Base-by-base conservation (phyloP, 2,888 invertebrate genomes). In the Morpho helenor region DNA sequence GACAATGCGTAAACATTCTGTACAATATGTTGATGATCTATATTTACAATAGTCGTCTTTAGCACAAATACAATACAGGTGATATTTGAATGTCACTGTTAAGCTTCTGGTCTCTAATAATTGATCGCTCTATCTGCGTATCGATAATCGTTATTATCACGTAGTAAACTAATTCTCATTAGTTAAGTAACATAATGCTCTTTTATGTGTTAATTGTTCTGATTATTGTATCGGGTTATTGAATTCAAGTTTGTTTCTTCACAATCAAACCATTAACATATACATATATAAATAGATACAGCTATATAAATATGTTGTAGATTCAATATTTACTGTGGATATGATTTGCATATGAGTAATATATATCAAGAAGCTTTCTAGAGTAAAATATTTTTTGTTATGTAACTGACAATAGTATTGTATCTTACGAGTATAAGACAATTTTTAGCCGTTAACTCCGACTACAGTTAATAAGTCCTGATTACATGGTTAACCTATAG, bases 1-100 rank as follows among this genome's bases (percentile, higher is more conserved):
- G 72, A 72, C 72, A 67, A 66, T 67, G 63, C 68, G 73, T 71
- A 75, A 72, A 74, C 59, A 59, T 49, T 39, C 45, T 43, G 43
- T 49, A 16, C 55, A 31, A 43, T 9, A 45, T 39, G 47, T 9
- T 54, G 31, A 55, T 40, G 39, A 23, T 55, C 7, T 16, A 49
- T n/a, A 8, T 43, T 49, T 31, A 10, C 7, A 41, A 8, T 8
- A 41, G 0, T 54, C 7, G 7, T 31, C 49, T 49, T 44, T 49
- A 55, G 4, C 8, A 7, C 16, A 44, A 3, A 8, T 7, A 9
- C 7, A 39, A 49, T 55, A 55, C 7, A 7, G 49, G 2, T 7
- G 43, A 49, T n/a, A 49, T 55, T 55, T 39, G 43, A 39, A 43
- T 49, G 55, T 23, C 31, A 43, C n/a, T 39, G 49, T 8, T 16